These are phyloP conservation scores for Lymantria monacha DNA, from an alignment of 2,888 invertebrate genomes.

Conservation along the genomic window DNA sequence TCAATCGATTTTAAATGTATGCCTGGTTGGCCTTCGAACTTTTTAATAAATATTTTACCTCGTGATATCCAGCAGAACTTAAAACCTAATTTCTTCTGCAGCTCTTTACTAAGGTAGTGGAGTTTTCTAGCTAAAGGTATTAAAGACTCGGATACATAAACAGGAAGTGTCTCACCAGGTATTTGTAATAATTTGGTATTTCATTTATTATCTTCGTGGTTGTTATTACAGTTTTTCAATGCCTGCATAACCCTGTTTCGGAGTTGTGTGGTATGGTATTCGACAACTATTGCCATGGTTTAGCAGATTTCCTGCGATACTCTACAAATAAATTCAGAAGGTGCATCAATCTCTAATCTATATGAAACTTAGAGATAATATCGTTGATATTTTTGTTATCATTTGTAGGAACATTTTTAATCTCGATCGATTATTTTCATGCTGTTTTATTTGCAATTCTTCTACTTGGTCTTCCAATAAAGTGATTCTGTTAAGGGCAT, in stretches of 20 bases:
- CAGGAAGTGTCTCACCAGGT: no score
- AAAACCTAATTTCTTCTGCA: no score
- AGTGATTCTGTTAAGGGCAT: neutral
- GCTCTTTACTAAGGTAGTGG: no score
- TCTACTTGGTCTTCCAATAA: neutral
- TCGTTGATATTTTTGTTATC: neutral
- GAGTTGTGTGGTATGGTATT: neutral
- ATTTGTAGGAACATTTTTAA: neutral
- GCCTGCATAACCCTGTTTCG: neutral
- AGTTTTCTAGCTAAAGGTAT: no score
- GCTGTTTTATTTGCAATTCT: neutral
- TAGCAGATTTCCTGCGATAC: neutral
- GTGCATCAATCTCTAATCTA: neutral
- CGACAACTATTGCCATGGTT: neutral
- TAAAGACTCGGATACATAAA: no score
- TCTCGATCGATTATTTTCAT: neutral
- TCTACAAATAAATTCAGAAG: neutral
- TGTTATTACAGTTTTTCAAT: no score
- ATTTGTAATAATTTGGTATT: no score
- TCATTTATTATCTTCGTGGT: no score
- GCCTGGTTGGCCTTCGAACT: no score
- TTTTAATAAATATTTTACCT: no score
- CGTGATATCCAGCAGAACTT: no score
- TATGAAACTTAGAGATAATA: neutral
- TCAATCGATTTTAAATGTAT: no score